Evolutionary conservation across 2,888 invertebrate species (phyloP), one percentile per base, ranked within the genome.

Genomic region (Salticus scenicus): DNA sequence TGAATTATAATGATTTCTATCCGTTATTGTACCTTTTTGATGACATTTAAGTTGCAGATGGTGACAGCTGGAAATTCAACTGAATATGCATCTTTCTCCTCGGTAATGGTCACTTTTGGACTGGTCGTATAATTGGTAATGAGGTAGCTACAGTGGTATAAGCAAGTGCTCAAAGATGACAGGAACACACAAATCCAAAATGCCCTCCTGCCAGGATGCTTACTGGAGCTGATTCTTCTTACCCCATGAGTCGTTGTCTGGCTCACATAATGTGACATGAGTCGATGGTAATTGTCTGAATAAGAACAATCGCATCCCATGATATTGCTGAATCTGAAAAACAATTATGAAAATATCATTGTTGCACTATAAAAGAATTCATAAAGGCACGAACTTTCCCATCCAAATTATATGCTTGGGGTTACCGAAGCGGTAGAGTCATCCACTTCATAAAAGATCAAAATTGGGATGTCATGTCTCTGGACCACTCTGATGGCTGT

Each of bases 61-160:
- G 86, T 80, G n/a, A 86, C 72, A 0, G 86, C n/a, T 5, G 86
- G 86, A 8, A 86, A 86, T 51, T 80, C 80, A 0, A 80, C 80
- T 7, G 5, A 20, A 0, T 73, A 64, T 0, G 79, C 80, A 10
- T 86, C 86, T 24, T 76, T 86, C 37, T 86, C 86, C 20, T 86
- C 80, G 0, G 86, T 86, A 33, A 86, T 86, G 28, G 86, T 86
- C 12, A 76, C 80, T n/a, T 86, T 86, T 24, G 86, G 86, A n/a
- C 37, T 33, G 10, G 33, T 31, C 8, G 24, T 28, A 42, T 41
- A 86, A 2, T 28, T 37, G 7, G 28, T 27, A n/a, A 86, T 80
- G 33, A 86, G 73, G 64, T 80, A 78, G 72, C 69, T 74, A 80
- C 86, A 86, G 42, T 86, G 86, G 72, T 86, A 86, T 12, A 70